phyloP scores from a whole-genome alignment of 2,797 vertebrate genomes.

The Pipistrellus pygmaeus region DNA sequence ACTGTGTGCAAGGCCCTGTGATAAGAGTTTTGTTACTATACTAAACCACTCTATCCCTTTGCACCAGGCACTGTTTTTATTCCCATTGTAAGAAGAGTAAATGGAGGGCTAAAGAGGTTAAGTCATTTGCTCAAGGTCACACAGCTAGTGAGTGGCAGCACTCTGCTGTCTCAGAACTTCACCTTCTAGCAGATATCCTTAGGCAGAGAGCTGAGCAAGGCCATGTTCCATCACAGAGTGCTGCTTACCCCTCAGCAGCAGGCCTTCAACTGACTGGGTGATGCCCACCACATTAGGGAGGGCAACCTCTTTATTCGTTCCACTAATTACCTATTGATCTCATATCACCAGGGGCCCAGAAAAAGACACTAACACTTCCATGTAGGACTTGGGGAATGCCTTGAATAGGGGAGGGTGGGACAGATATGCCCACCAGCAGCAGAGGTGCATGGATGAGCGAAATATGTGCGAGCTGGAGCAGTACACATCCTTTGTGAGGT shows the following conservation, averaged over 20 bases:
- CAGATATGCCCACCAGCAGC: background rate
- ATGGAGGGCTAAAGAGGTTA: background rate
- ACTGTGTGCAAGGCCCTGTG: background rate
- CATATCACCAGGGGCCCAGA: background rate
- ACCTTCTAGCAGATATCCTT: background rate
- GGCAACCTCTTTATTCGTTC: background rate
- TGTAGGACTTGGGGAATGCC: too few relatives aligned
- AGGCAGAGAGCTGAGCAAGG: background rate
- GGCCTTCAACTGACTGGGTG: background rate
- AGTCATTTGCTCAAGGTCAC: background rate
- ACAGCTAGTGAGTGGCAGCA: background rate
- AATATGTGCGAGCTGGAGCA: rapidly evolving
- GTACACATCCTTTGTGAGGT: rapidly evolving
- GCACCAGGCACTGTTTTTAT: background rate
- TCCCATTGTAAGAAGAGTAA: background rate
- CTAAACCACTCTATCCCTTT: background rate
- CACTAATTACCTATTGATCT: background rate
- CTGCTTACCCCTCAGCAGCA: background rate
- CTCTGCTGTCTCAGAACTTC: background rate
- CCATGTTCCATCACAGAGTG: rapidly evolving
- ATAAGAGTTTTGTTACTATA: background rate
- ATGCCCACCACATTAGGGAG: background rate
- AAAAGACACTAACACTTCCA: background rate
- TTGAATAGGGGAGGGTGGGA: background rate
- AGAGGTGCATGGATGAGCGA: background rate